Base-by-base conservation (phyloP, 2,113 vertebrate species). In the Megaleporinus macrocephalus region DNA sequence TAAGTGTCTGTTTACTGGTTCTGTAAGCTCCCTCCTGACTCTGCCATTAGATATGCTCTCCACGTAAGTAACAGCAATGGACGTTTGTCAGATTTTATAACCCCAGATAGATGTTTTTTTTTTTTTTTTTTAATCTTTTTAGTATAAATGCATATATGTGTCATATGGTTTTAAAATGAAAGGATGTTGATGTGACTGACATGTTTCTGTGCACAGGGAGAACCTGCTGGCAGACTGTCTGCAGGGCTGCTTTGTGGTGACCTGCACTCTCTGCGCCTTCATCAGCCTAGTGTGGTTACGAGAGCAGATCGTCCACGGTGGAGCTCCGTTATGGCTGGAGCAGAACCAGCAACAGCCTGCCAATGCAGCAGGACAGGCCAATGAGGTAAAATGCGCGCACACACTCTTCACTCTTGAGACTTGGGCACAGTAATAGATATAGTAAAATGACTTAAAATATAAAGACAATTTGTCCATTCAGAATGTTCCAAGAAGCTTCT, bases 1-100 rank as follows among this genome's bases (percentile, higher is more conserved):
- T 95, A 99, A 98, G 94, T 99, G 97, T 94, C 95, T 99, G 91
- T 99, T 99, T 95, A 98, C 97, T 84, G 97, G 97, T 94, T 99
- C 97, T 75, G 97, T 98, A 94, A 99, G 97, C 96, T 98, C 97
- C 79, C 94, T 98, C 84, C 94, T 99, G 93, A 99, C 97, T 22
- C 94, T 99, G 92, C 97, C 97, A 0, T 93, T 99, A 87, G 97
- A 99, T 88, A 97, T 99, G 96, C 93, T 99, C 82, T 99, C 97
- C 85, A 98, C 97, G 97, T 99, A 94, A 97, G 97, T 97, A 81
- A 62, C 59, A 68, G 33, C 2, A 5, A 27, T n/a, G n/a, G n/a
- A n/a, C n/a, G n/a, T n/a, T n/a, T n/a, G n/a, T n/a, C 57, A 61
- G 57, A 20, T 61, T 24, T 74, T 33, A 29, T 57, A 12, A 57